phyloP scores from a whole-genome alignment of 2,797 vertebrate species.

The Melopsittacus undulatus region DNA sequence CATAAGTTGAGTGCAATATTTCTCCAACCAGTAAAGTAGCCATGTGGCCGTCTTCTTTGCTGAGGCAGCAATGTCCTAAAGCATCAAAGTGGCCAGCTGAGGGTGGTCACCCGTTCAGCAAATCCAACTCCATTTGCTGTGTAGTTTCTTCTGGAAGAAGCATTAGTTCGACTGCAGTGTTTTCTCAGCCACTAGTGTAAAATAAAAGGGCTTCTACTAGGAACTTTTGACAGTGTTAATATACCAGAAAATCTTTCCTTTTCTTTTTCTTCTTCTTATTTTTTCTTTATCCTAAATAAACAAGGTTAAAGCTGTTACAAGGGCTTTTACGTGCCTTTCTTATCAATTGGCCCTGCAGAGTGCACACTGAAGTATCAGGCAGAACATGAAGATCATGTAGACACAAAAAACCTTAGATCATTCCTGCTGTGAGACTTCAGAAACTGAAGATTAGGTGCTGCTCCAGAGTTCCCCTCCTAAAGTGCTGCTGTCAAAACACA shows the following conservation, averaged over 20 bases:
- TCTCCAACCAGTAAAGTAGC: neutral
- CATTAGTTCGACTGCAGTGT: neutral
- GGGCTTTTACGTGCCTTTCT: neutral
- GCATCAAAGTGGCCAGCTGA: neutral
- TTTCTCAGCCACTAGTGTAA: neutral
- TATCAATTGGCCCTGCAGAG: neutral
- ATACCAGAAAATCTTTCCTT: neutral
- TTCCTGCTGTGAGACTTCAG: neutral
- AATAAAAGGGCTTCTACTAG: neutral
- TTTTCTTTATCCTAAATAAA: fast-evolving
- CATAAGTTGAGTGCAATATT: neutral
- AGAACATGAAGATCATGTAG: neutral
- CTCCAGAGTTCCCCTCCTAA: neutral
- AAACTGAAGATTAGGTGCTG: neutral
- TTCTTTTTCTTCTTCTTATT: neutral
- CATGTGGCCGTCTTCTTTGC: neutral
- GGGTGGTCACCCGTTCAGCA: neutral
- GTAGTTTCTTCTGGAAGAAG: neutral
- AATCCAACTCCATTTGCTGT: neutral
- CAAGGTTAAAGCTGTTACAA: neutral
- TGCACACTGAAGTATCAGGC: neutral
- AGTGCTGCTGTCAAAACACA: neutral
- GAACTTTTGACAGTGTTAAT: neutral
- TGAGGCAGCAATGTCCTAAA: neutral
- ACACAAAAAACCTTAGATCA: neutral